Evolutionary conservation across 2,888 invertebrate genomes (phyloP).

Genomic region (Patella depressa): DNA sequence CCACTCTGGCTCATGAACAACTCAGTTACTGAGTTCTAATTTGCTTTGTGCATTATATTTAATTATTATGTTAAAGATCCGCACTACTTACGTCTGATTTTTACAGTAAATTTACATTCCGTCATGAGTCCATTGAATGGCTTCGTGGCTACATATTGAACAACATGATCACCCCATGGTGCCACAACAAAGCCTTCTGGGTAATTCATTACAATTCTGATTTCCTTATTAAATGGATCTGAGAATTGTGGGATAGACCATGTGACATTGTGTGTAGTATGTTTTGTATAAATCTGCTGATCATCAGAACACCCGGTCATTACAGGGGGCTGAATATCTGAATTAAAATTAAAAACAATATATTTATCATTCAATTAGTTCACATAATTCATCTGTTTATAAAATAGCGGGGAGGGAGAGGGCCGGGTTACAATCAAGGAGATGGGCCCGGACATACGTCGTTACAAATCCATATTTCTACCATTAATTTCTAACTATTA

Average conservation of each 20-base stretch:
- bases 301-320: constrained; percentile 32
- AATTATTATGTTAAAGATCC: not conserved
- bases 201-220: constrained; percentile 39
- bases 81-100: constrained; percentile 38
- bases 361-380: not conserved
- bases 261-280: constrained; percentile 18
- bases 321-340: constrained; percentile 47
- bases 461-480: no score
- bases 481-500: no score
- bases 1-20: not conserved
- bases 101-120: constrained; percentile 37
- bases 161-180: constrained; percentile 47
- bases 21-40: not conserved
- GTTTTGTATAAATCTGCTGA: constrained; percentile 22
- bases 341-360: not conserved
- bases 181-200: constrained; percentile 28
- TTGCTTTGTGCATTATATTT: no score
- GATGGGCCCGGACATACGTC: no score
- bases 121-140: constrained; percentile 32
- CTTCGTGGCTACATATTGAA: constrained; percentile 44
- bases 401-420: no score
- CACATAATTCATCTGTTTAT: not conserved
- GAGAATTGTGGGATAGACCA: constrained; percentile 42
- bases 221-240: constrained; percentile 35
- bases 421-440: no score